These are phyloP conservation scores for Drosophila monieri DNA, from an alignment of 2,888 invertebrate genomes.

Conservation along the genomic window DNA sequence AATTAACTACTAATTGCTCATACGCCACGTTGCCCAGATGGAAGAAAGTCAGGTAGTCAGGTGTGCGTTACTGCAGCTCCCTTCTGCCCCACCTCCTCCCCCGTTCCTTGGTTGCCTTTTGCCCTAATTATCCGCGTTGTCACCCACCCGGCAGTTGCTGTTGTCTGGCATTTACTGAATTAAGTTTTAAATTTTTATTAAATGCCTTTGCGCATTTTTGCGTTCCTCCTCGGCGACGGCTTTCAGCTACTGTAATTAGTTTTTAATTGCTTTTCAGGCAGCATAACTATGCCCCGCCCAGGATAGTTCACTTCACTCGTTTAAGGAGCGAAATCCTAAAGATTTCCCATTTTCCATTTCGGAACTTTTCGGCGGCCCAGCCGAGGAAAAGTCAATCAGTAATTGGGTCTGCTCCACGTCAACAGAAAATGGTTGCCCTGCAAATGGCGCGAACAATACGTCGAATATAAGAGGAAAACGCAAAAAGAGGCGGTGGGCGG, in stretches of 20 bases:
- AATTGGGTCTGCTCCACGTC: conserved; percentile 33
- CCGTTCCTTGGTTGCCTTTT: conserved; percentile 43
- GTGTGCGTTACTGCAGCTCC: conserved; percentile 18
- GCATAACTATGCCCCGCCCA: conserved; percentile 51
- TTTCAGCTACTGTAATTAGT: conserved; percentile 70
- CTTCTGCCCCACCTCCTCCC: background rate
- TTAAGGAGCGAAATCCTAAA: background rate
- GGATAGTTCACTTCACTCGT: conserved; percentile 52
- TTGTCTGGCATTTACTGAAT: conserved; percentile 70
- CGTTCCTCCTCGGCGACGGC: conserved; percentile 10
- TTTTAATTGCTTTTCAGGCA: conserved; percentile 77
- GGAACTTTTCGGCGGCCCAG: conserved; percentile 39
- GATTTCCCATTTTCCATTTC: conserved; percentile 29
- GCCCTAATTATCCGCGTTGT: conserved; percentile 74
- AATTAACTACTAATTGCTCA: conserved; percentile 79
- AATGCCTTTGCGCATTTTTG: conserved; percentile 70
- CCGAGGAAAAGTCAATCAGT: conserved; percentile 62
- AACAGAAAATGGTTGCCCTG: conserved; percentile 27
- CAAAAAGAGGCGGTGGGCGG: background rate
- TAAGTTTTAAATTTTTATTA: conserved; percentile 79
- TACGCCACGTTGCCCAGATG: conserved; percentile 70
- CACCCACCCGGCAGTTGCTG: conserved; percentile 48
- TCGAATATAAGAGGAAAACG: conserved; percentile 16
- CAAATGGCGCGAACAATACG: conserved; percentile 30
- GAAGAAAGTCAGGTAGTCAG: conserved; percentile 57